Evolutionary conservation across 2,797 vertebrate species (phyloP).

Genomic region (Momotus momota): DNA sequence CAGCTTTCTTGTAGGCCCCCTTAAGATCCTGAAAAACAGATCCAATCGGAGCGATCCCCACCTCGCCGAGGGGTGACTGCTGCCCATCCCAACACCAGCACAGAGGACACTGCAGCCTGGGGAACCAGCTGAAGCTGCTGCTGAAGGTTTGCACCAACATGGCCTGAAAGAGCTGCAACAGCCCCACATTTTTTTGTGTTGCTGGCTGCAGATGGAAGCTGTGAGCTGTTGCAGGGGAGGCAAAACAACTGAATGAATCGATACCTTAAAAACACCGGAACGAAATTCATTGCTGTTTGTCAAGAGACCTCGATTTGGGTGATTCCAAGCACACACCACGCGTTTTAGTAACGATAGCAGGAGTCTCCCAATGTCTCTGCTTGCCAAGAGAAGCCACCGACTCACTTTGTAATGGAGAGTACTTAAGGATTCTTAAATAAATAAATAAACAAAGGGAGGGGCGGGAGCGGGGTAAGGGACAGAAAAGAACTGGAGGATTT

Average conservation of each 20-base stretch:
- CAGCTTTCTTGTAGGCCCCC: no score
- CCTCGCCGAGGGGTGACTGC: rapidly evolving
- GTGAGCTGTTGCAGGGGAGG: not conserved
- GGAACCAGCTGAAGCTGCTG: not conserved
- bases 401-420: not conserved
- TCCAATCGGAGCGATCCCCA: rapidly evolving
- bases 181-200: not conserved
- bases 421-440: not conserved
- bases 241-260: not conserved
- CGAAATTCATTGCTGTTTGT: not conserved
- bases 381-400: not conserved
- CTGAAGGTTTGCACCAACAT: not conserved
- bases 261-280: rapidly evolving
- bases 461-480: not conserved
- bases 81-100: not conserved
- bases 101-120: not conserved
- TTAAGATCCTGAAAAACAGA: not conserved
- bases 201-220: not conserved
- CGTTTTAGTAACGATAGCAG: not conserved
- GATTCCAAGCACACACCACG: not conserved
- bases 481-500: not conserved
- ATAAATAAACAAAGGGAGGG: rapidly evolving
- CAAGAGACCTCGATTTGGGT: not conserved
- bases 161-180: not conserved
- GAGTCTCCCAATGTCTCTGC: not conserved